phyloP scores from a whole-genome alignment of 1,140 invertebrate species.

The Drosophila equinoxialis region DNA sequence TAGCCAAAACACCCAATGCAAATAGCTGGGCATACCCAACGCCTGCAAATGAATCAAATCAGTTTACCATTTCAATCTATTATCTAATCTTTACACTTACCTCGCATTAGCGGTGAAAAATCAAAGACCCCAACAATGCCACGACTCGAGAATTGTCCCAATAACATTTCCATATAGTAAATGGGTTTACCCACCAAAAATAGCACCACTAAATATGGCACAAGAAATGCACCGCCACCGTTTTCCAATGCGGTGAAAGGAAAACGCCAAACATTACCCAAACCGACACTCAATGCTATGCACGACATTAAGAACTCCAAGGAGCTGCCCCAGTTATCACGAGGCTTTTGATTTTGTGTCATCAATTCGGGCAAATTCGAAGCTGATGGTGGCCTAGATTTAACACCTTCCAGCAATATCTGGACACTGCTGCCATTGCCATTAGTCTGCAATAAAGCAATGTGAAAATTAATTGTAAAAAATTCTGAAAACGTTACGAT shows the following conservation, averaged over 20 bases:
- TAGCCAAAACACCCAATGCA: slow-evolving; percentile 87
- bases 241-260: slow-evolving; percentile 93
- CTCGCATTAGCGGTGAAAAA: slow-evolving; percentile 86
- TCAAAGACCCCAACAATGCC: slow-evolving; percentile 88
- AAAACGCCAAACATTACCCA: slow-evolving; percentile 88
- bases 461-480: no score
- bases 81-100: slow-evolving; percentile 72
- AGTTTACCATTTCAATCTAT: no score
- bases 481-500: no score
- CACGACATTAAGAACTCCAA: slow-evolving; percentile 95
- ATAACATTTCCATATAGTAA: slow-evolving; percentile 93
- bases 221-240: slow-evolving; percentile 89
- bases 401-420: slow-evolving; percentile 19
- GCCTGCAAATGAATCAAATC: slow-evolving; percentile 83
- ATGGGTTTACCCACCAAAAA: slow-evolving; percentile 93
- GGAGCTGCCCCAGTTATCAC: slow-evolving; percentile 92
- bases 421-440: slow-evolving; percentile 25
- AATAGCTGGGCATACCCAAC: slow-evolving; percentile 91
- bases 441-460: background rate
- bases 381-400: slow-evolving; percentile 16
- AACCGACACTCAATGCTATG: slow-evolving; percentile 94
- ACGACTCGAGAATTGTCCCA: slow-evolving; percentile 90
- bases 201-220: slow-evolving; percentile 93
- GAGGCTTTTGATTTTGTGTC: slow-evolving; percentile 39
- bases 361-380: slow-evolving; percentile 30